phyloP scores from a whole-genome alignment of 2,888 invertebrate genomes.

The Ceriagrion tenellum region DNA sequence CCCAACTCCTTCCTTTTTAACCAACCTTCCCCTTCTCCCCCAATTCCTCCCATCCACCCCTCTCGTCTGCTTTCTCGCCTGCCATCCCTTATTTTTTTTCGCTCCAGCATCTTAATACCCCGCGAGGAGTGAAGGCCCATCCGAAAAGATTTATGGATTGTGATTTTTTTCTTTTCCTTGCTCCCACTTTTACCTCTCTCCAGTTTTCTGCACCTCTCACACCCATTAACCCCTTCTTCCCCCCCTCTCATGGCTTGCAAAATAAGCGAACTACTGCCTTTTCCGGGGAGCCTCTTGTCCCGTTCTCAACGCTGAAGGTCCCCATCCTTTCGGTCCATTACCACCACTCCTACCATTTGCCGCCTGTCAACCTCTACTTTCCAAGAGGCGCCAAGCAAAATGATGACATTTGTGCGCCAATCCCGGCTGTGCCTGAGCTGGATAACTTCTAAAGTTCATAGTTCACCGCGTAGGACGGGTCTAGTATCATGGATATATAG shows the following conservation, averaged over 20 bases:
- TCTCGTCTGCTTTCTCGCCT: not conserved
- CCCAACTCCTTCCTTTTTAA: not conserved
- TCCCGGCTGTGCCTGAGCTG: not conserved
- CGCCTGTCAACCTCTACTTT: not conserved
- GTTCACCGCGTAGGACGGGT: not conserved
- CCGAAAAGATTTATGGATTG: conserved; percentile 56
- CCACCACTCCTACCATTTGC: not conserved
- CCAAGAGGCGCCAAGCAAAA: not conserved
- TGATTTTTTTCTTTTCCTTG: not conserved
- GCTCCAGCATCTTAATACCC: conserved; percentile 25
- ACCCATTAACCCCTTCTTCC: not conserved
- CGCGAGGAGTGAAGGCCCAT: conserved; percentile 30
- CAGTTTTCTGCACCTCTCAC: not conserved
- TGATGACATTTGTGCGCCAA: not conserved
- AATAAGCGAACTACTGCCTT: not conserved
- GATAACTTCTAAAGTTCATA: not conserved
- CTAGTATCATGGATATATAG: not conserved
- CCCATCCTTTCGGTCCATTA: not conserved
- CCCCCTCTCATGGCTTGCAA: not conserved
- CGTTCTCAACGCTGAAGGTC: not conserved
- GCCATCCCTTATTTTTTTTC: conserved; percentile 10
- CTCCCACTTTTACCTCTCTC: not conserved
- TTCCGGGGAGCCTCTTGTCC: not conserved
- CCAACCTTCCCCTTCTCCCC: not conserved
- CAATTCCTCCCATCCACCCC: not conserved